Evolutionary conservation across 2,888 invertebrate species (phyloP), one percentile per base, ranked within the genome.

Genomic region (Eupeodes luniger): DNA sequence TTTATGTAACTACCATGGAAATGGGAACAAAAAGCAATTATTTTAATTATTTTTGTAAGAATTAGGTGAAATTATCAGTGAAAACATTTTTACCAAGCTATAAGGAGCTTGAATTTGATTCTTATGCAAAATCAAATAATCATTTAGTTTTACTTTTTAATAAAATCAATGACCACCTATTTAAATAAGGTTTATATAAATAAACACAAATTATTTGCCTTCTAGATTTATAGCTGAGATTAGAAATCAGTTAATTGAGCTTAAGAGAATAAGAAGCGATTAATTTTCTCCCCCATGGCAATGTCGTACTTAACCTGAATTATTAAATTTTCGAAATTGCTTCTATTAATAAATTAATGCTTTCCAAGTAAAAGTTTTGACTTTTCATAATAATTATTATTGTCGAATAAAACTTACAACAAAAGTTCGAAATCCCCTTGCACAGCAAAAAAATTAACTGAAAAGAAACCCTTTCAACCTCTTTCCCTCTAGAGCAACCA

Each of bases 191-290:
- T 27, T 27, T 2, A 27, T 27, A 27, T 27, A 27, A 27, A 27
- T 34, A 2, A 27, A 27, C 16, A 7, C 4, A 4, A 10, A 19
- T 27, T 78, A 67, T 51, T 44, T 59, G 49, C 53, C 27, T 67
- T 49, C 27, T 27, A 44, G 53, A 72, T 80, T 87, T 80, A 76
- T 72, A 61, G 61, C 61, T 27, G 55, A 59, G 59, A 80, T 83
- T 80, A 70, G 49, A 76, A 87, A 69, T 77, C 76, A 84, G 70
- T 84, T 84, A 87, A 87, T 84, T 72, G 76, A 80, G 72, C 84
- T 77, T 84, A 87, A 69, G 87, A 77, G 86, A 83, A 83, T 87
- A 83, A 83, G 77, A 80, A 87, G 34, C 83, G 77, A 87, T 80
- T 84, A 84, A 81, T 84, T 74, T 84, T 77, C 19, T 61, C 49